Evolutionary conservation across 2,797 vertebrate genomes (phyloP).

Genomic region (Eidolon dupreanum): DNA sequence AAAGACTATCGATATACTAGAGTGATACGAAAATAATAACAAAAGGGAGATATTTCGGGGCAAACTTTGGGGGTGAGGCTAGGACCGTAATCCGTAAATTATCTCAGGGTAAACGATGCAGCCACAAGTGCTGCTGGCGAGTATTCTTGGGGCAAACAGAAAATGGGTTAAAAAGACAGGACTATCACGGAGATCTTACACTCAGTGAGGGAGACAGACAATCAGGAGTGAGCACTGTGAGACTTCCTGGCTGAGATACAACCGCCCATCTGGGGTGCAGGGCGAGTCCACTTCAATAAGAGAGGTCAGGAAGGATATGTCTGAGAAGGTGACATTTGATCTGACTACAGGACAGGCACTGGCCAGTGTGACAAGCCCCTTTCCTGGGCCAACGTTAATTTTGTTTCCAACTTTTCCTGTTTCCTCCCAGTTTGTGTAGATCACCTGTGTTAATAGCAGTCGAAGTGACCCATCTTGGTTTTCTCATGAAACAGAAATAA

Average conservation of each 20-base stretch:
- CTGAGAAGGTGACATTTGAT: background rate
- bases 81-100: too few relatives aligned
- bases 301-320: background rate
- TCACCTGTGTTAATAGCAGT: background rate
- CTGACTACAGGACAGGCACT: background rate
- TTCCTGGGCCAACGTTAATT: background rate
- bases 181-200: background rate
- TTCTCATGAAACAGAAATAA: background rate
- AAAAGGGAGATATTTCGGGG: too few relatives aligned
- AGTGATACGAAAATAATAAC: too few relatives aligned
- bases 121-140: too few relatives aligned
- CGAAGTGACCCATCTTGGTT: background rate
- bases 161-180: background rate
- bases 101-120: too few relatives aligned
- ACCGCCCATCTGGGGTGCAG: too few relatives aligned
- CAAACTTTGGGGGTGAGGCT: too few relatives aligned
- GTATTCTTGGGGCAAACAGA: too few relatives aligned
- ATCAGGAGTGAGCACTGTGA: background rate
- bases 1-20: too few relatives aligned
- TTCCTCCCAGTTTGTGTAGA: background rate
- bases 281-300: background rate
- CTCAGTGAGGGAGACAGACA: background rate
- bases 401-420: background rate
- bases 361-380: background rate
- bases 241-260: accelerated